Percentiles rank a stretch among this genome's conserved stretches.
phyloP scores from a whole-genome alignment of 1,140 invertebrate genomes.

The Sarcophaga peregrina region DNA sequence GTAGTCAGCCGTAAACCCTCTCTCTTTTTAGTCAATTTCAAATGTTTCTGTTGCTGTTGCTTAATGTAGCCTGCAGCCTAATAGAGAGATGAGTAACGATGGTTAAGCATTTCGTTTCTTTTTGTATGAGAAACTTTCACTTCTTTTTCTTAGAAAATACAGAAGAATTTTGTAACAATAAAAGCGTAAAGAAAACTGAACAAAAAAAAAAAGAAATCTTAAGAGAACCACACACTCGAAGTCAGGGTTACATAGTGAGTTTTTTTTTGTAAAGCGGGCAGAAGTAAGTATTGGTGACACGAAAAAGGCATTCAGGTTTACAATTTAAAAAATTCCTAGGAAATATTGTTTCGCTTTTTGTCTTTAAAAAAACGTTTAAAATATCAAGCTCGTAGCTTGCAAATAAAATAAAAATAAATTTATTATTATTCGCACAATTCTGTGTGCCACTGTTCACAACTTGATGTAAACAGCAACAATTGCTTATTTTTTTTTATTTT shows the following conservation, averaged over 20 bases:
- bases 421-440: no score
- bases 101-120: background rate
- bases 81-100: background rate
- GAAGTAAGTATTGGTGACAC: background rate
- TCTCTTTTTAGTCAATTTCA: background rate
- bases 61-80: no score
- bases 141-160: constrained; percentile 12
- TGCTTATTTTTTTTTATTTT: no score
- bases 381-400: no score
- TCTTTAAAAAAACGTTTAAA: no score
- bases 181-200: background rate
- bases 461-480: no score
- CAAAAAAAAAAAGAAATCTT: background rate
- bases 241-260: constrained; percentile 33
- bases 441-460: no score
- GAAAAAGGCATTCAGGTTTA: background rate
- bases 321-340: background rate
- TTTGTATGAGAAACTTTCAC: constrained; percentile 31
- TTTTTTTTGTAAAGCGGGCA: background rate
- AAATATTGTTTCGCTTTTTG: no score
- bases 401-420: no score
- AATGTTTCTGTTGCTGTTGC: background rate
- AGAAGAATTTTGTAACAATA: background rate
- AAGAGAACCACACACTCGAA: constrained; percentile 13
- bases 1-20: background rate